Evolutionary conservation across 2,113 vertebrate genomes (phyloP).

Genomic region (Pteruthius melanotis): DNA sequence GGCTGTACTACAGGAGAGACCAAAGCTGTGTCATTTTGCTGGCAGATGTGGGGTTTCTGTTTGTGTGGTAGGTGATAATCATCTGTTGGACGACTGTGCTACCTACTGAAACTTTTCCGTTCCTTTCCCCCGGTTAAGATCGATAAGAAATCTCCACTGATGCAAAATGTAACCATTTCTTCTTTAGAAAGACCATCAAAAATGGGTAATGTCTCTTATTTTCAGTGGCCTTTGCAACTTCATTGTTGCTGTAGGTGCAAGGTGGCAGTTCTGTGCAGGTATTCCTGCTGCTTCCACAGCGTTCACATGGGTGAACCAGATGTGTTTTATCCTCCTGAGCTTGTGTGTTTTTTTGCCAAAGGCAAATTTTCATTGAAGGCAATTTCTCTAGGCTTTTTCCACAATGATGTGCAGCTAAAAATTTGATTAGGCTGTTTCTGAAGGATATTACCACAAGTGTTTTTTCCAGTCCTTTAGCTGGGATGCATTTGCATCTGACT

Average conservation of each 20-base stretch:
- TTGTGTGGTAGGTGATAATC: neutral
- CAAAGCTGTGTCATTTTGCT: neutral
- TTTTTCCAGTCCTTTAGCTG: neutral
- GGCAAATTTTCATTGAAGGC: neutral
- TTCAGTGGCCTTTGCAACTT: neutral
- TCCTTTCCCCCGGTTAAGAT: neutral
- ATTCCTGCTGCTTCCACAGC: neutral
- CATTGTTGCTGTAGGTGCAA: neutral
- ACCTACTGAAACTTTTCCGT: neutral
- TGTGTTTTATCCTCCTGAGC: neutral
- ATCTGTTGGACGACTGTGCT: neutral
- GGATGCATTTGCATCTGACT: neutral
- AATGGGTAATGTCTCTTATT: neutral
- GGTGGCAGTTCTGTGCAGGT: neutral
- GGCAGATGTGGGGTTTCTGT: neutral
- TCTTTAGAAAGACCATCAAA: neutral
- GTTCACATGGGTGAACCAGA: neutral
- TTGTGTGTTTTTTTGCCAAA: neutral
- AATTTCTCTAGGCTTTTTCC: neutral
- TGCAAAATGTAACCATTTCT: neutral
- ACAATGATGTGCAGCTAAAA: neutral
- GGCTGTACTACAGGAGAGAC: neutral
- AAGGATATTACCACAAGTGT: neutral
- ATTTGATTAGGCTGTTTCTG: neutral
- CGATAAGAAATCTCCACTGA: neutral